These are phyloP conservation scores for Zaprionus ghesquierei DNA, from an alignment of 1,140 invertebrate species.

Conservation along the genomic window DNA sequence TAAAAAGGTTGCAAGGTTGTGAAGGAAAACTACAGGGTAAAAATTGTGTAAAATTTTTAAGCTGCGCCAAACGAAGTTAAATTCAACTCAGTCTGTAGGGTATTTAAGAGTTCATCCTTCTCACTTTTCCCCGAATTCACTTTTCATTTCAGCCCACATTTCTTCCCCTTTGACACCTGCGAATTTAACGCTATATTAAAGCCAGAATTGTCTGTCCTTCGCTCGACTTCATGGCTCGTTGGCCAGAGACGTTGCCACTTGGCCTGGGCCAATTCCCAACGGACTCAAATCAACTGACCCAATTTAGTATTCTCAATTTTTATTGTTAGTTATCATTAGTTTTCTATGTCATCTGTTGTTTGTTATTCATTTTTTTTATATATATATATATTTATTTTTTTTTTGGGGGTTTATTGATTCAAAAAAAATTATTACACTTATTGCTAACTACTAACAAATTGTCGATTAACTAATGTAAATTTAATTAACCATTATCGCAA, in stretches of 20 bases:
- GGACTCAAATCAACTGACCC: not conserved
- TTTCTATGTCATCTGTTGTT: constrained; percentile 1
- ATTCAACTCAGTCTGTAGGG: not conserved
- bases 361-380: constrained; percentile 40
- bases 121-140: not conserved
- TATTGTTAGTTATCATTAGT: not conserved
- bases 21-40: not conserved
- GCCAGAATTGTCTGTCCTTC: not conserved
- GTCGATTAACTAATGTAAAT: constrained; percentile 78
- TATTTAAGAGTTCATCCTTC: not conserved
- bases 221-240: constrained; percentile 51
- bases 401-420: constrained; percentile 67
- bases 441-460: constrained; percentile 76
- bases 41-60: not conserved
- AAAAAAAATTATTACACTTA: constrained; percentile 75
- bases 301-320: not conserved
- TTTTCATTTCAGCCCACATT: not conserved
- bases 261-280: not conserved
- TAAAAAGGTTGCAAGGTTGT: too few species aligned
- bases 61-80: not conserved
- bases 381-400: too few species aligned
- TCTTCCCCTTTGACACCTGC: constrained; percentile 18
- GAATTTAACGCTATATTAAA: constrained; percentile 34
- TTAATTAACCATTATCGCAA: constrained; percentile 59
- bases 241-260: constrained; percentile 22